Conservation (phyloP, 2,888 invertebrate species). For the Anthoptus insignis region DNA sequence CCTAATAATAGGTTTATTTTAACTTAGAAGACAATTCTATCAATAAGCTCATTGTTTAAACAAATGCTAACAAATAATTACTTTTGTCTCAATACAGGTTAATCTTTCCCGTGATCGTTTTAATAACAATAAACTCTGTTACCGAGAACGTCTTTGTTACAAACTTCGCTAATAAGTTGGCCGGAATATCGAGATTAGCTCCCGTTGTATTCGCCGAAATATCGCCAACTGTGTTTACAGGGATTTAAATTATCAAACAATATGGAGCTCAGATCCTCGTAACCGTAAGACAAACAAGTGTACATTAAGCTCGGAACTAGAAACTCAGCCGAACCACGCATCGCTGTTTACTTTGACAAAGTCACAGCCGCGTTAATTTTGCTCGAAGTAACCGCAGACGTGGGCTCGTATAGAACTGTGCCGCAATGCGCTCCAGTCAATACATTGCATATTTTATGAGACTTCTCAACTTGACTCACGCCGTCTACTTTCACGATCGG, state of each 20-base stretch:
- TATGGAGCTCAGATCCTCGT: constrained; percentile 55
- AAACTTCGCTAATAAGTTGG: constrained; percentile 16
- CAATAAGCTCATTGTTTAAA: neutral
- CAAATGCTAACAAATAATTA: neutral
- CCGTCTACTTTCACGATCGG: constrained; percentile 47
- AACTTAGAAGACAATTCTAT: neutral
- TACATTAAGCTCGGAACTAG: constrained; percentile 61
- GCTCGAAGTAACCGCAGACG: constrained; percentile 59
- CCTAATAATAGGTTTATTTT: neutral
- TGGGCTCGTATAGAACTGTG: constrained; percentile 63
- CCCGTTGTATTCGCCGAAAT: constrained; percentile 7
- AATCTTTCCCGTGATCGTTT: constrained; percentile 19
- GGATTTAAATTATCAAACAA: constrained; percentile 45
- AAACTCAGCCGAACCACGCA: constrained; percentile 60
- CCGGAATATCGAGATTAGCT: constrained; percentile 21
- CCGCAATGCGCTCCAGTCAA: constrained; percentile 77
- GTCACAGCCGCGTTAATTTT: constrained; percentile 65
- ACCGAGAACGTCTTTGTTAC: constrained; percentile 20
- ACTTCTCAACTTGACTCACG: constrained; percentile 59
- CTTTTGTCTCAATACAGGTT: constrained; percentile 9
- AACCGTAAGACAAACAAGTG: constrained; percentile 58
- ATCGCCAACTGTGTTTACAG: constrained; percentile 17
- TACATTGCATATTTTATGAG: constrained; percentile 83
- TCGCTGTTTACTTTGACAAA: constrained; percentile 74
- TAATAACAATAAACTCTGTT: constrained; percentile 6